Conservation (phyloP, 2,797 vertebrate species). For the Neoniphon sammara region DNA sequence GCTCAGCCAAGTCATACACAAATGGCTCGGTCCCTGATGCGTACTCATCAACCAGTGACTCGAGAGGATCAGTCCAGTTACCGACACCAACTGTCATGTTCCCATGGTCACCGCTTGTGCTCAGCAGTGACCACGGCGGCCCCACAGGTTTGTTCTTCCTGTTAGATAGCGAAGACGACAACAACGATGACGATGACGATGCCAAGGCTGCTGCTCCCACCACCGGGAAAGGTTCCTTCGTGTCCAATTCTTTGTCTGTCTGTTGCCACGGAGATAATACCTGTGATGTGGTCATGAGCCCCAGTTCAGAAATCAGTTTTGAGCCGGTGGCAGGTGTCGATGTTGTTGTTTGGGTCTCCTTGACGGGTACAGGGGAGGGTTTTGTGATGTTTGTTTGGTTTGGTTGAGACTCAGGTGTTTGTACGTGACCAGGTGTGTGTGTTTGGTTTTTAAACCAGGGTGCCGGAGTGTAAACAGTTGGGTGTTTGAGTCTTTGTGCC, state of each 20-base stretch:
- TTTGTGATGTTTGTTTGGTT: background rate
- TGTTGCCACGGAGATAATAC: constrained; percentile 49
- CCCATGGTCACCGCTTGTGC: constrained; percentile 20
- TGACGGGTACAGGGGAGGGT: background rate
- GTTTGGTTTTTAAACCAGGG: constrained; percentile 1
- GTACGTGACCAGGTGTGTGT: background rate
- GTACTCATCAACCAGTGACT: constrained; percentile 34
- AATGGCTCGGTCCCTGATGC: constrained; percentile 66
- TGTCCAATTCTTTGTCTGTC: constrained; percentile 28
- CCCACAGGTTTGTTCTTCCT: constrained; percentile 79
- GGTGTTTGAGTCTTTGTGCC: background rate
- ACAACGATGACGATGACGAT: constrained; percentile 12
- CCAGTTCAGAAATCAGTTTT: background rate
- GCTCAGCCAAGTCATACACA: constrained; percentile 62
- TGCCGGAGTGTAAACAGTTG: background rate
- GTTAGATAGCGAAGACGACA: constrained; percentile 56
- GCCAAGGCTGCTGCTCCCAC: background rate
- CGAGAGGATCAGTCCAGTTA: constrained; percentile 59
- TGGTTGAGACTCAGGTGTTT: background rate
- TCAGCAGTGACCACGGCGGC: constrained; percentile 52
- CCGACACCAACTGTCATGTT: constrained; percentile 1
- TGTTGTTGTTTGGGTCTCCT: background rate
- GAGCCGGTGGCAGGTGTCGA: background rate
- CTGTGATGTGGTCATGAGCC: constrained; percentile 41
- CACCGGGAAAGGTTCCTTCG: constrained; percentile 40